A percentile compares a stretch with the other conserved stretches of the same genome.
Conservation (phyloP, 1,140 invertebrate species). For the Pristionchus pacificus region DNA sequence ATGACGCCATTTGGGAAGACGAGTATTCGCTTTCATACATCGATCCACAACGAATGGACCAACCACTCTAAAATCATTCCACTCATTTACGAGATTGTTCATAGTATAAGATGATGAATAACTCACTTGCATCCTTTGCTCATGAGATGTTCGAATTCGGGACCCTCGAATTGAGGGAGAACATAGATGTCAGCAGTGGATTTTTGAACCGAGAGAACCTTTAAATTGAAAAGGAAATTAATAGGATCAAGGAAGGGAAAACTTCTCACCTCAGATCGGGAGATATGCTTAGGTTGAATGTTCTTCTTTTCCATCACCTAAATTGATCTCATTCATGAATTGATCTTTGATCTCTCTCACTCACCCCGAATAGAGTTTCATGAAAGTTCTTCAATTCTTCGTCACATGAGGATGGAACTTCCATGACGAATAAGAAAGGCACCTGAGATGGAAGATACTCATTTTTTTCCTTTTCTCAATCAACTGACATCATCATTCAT, state of each 20-base stretch:
- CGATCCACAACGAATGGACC: not conserved
- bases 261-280: too few species aligned
- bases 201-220: not conserved
- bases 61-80: not conserved
- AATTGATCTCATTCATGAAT: too few species aligned
- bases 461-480: not conserved
- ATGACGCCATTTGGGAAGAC: not conserved
- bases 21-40: not conserved
- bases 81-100: too few species aligned
- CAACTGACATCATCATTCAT: not conserved
- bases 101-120: too few species aligned
- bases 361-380: not conserved
- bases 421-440: not conserved
- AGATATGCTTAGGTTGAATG: too few species aligned
- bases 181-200: not conserved
- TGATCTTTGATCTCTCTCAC: not conserved
- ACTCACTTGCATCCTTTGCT: not conserved
- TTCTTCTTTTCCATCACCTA: too few species aligned
- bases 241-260: not conserved
- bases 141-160: not conserved
- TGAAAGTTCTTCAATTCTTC: not conserved
- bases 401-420: not conserved
- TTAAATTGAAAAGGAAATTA: not conserved
- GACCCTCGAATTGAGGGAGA: not conserved
- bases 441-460: not conserved